phyloP scores from a whole-genome alignment of 1,140 invertebrate species.

The Nasonia vitripennis region DNA sequence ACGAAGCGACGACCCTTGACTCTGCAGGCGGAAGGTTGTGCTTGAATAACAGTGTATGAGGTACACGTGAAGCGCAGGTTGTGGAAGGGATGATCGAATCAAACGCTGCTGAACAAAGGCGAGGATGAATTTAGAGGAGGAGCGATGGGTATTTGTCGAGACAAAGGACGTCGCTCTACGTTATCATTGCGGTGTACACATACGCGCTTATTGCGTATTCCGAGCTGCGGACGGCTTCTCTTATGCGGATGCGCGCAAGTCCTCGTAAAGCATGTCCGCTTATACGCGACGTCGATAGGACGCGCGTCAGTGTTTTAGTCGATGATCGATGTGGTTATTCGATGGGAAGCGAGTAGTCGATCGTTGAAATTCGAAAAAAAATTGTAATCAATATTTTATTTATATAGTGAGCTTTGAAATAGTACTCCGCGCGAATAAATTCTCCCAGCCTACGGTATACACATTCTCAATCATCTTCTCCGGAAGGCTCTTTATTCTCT shows the following conservation, averaged over 20 bases:
- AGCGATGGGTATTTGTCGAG: neutral
- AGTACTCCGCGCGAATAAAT: too few species aligned
- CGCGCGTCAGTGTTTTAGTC: too few species aligned
- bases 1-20: conserved; percentile 22
- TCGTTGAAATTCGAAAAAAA: too few species aligned
- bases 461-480: too few species aligned
- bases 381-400: too few species aligned
- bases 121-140: neutral
- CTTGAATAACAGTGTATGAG: neutral
- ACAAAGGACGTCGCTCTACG: conserved; percentile 46
- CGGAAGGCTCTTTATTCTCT: conserved; percentile 6
- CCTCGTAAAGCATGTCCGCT: conserved; percentile 16
- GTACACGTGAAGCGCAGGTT: too few species aligned
- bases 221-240: neutral
- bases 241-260: neutral
- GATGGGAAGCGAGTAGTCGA: too few species aligned
- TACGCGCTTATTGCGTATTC: conserved; percentile 62
- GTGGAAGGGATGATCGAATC: neutral
- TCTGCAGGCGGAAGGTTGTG: neutral
- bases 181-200: conserved; percentile 47
- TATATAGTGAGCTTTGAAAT: too few species aligned
- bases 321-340: too few species aligned
- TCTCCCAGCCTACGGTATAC: too few species aligned
- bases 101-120: neutral
- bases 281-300: neutral